Evolutionary conservation across 2,797 vertebrate genomes (phyloP).

Genomic region (Kryptopterus vitreolus): DNA sequence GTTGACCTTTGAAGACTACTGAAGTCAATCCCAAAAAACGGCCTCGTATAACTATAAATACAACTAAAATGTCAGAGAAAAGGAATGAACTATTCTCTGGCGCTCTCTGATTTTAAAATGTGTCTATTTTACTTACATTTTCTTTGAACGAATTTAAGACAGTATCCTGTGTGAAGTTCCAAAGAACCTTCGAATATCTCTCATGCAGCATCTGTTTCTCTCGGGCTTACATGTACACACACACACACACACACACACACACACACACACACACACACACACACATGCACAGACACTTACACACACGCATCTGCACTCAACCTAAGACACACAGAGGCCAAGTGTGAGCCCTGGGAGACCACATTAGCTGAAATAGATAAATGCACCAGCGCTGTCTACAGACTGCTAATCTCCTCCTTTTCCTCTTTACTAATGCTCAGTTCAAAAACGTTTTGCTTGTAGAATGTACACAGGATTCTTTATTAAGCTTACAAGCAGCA

Average conservation of each 20-base stretch:
- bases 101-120: too few species aligned
- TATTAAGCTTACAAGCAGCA: neutral
- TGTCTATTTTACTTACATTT: slow-evolving; percentile 25
- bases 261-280: neutral
- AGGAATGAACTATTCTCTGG: neutral
- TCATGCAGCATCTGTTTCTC: slow-evolving; percentile 17
- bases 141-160: neutral
- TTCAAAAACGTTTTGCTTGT: slow-evolving; percentile 41
- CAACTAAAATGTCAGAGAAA: neutral
- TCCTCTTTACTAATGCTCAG: slow-evolving; percentile 34
- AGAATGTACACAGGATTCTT: neutral
- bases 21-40: neutral
- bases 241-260: neutral
- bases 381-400: slow-evolving; percentile 53
- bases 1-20: neutral
- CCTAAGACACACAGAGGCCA: slow-evolving; percentile 18
- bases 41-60: neutral
- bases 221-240: neutral
- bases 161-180: slow-evolving; percentile 23
- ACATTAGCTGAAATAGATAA: slow-evolving; percentile 58
- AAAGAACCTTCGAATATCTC: slow-evolving; percentile 1
- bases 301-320: neutral
- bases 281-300: neutral
- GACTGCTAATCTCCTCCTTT: slow-evolving; percentile 47
- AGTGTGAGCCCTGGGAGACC: slow-evolving; percentile 51